A percentile compares a stretch with the other conserved stretches of the same genome.
Conservation (phyloP, 2,888 invertebrate species). For the Pinctada fucata region DNA sequence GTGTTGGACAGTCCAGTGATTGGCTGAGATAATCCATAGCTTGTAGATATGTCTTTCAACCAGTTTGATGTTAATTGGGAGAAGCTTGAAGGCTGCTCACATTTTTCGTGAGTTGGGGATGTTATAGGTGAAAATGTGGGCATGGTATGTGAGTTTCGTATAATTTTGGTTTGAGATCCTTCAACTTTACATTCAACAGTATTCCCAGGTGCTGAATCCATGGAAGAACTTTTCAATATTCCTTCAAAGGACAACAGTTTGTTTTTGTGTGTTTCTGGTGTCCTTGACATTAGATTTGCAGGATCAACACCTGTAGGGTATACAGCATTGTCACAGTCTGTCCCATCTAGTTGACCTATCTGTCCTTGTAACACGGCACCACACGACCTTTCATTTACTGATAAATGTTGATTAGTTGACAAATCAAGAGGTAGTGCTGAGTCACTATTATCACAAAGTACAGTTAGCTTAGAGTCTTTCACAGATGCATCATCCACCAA, state of each 20-base stretch:
- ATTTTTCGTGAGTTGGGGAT: constrained; percentile 1
- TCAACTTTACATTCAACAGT: background rate
- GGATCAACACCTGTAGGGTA: background rate
- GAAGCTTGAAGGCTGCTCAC: background rate
- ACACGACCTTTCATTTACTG: too few relatives aligned
- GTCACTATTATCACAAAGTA: constrained; percentile 26
- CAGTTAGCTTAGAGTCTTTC: background rate
- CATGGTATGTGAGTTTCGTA: background rate
- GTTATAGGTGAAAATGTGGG: constrained; percentile 6
- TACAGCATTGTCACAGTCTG: background rate
- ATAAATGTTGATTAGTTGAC: background rate
- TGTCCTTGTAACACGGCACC: constrained; percentile 3
- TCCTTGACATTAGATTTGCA: background rate
- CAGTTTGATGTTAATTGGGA: constrained; percentile 21
- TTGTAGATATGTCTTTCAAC: constrained; percentile 29
- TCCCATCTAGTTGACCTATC: background rate
- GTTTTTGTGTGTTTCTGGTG: background rate
- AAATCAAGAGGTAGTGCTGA: constrained; percentile 27
- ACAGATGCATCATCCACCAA: background rate
- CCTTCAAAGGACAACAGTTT: background rate
- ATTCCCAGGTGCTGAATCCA: too few relatives aligned
- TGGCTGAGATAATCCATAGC: background rate
- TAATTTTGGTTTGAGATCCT: background rate
- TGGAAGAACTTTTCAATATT: background rate
- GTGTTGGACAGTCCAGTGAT: background rate